Percentiles rank a stretch among this genome's conserved stretches.
These are phyloP conservation scores for Acromyrmex echinatior DNA, from an alignment of 1,140 invertebrate genomes.

Conservation along the genomic window DNA sequence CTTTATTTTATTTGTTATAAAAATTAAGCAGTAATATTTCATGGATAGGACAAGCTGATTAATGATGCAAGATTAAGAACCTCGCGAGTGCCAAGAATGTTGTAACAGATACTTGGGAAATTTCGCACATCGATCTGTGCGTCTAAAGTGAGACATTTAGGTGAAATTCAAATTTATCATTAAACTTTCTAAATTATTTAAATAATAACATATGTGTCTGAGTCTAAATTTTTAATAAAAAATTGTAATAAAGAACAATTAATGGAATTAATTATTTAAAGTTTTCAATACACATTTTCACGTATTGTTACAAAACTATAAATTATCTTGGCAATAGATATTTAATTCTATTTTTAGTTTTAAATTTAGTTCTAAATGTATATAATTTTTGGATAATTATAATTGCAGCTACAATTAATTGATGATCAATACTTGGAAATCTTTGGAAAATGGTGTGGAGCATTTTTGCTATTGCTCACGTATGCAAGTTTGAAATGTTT, in stretches of 20 bases:
- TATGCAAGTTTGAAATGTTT: background rate
- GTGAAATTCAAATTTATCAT: conserved; percentile 25
- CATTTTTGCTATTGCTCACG: conserved; percentile 12
- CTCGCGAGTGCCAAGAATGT: conserved; percentile 41
- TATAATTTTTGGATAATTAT: background rate
- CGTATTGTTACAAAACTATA: background rate
- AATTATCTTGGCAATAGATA: background rate
- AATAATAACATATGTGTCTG: background rate
- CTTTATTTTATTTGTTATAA: conserved; percentile 2
- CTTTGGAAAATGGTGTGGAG: background rate
- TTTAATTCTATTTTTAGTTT: background rate
- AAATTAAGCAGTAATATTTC: background rate
- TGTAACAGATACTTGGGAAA: conserved; percentile 47
- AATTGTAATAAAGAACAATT: background rate
- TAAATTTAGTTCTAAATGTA: background rate
- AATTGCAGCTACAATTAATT: background rate
- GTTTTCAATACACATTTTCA: background rate
- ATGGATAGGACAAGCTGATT: conserved; percentile 15
- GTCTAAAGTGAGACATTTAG: conserved; percentile 2
- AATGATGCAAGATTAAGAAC: conserved; percentile 43
- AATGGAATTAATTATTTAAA: conserved; percentile 5
- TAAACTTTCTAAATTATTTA: background rate
- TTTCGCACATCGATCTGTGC: conserved; percentile 14
- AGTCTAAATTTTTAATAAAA: background rate
- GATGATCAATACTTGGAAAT: background rate